These are phyloP conservation scores for Zaprionus obscuricornis DNA, from an alignment of 2,888 invertebrate species.

Conservation along the genomic window DNA sequence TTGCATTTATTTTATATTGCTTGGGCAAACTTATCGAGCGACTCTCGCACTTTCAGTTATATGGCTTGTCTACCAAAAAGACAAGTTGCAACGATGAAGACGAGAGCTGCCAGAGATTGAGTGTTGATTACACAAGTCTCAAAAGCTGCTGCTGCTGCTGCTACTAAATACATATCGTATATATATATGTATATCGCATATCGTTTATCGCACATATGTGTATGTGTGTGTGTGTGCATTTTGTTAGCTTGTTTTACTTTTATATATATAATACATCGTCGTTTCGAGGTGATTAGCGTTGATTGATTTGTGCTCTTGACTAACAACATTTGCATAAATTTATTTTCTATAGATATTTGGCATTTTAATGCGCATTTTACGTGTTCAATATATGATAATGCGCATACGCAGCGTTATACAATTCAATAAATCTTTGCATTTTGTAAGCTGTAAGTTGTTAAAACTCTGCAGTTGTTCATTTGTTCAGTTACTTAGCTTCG, in stretches of 20 bases:
- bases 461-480: no score
- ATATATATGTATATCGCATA: not conserved
- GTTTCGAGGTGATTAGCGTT: slow-evolving; percentile 60
- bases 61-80: slow-evolving; percentile 27
- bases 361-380: slow-evolving; percentile 15
- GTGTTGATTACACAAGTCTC: slow-evolving; percentile 33
- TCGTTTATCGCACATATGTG: no score
- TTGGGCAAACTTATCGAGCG: no score
- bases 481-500: no score
- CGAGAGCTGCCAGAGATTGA: no score
- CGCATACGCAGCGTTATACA: slow-evolving; percentile 36
- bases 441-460: no score
- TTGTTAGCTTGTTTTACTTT: slow-evolving; percentile 12
- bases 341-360: no score
- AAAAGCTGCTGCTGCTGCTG: slow-evolving; percentile 13
- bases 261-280: slow-evolving; percentile 21
- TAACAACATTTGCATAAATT: slow-evolving; percentile 37
- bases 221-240: no score
- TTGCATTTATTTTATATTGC: no score
- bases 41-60: slow-evolving; percentile 16
- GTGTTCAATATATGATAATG: slow-evolving; percentile 33
- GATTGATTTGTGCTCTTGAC: slow-evolving; percentile 63
- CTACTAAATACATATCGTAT: not conserved
- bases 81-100: not conserved
- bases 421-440: slow-evolving; percentile 18